Evolutionary conservation across 2,797 vertebrate genomes (phyloP).

Genomic region (Betta splendens): DNA sequence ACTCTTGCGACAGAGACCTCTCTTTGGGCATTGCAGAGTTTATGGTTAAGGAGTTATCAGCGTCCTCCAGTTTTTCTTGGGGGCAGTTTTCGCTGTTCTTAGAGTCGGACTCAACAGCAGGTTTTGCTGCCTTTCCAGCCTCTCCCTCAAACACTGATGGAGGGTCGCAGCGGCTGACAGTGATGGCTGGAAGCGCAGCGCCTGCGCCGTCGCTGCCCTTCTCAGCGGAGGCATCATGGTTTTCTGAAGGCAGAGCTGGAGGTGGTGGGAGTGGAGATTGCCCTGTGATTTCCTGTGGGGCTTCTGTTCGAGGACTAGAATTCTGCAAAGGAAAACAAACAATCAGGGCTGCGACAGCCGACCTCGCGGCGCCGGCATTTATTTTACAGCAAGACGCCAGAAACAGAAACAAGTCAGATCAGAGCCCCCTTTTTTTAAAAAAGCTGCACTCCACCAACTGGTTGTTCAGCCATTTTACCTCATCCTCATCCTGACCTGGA

Average conservation of each 20-base stretch:
- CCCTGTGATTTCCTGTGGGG: slow-evolving; percentile 39
- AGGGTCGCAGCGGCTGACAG: slow-evolving; percentile 53
- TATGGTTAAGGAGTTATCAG: slow-evolving; percentile 57
- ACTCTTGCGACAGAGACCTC: slow-evolving; percentile 67
- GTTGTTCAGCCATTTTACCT: slow-evolving; percentile 63
- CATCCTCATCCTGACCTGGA: slow-evolving; percentile 77
- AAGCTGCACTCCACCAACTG: neutral
- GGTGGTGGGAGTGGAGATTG: slow-evolving; percentile 28
- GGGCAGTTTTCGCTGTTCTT: slow-evolving; percentile 25
- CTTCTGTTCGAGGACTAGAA: slow-evolving; percentile 47
- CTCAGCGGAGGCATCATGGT: slow-evolving; percentile 17
- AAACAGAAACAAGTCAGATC: slow-evolving; percentile 4
- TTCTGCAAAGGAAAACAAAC: slow-evolving; percentile 59
- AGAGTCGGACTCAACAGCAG: slow-evolving; percentile 4
- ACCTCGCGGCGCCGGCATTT: slow-evolving; percentile 6
- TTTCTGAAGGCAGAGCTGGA: slow-evolving; percentile 25
- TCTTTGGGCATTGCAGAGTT: slow-evolving; percentile 67
- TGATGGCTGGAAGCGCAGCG: slow-evolving; percentile 50
- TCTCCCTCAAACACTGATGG: slow-evolving; percentile 23
- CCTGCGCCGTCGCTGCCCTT: slow-evolving; percentile 5
- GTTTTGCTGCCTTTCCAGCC: slow-evolving; percentile 16
- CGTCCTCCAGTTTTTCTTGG: slow-evolving; percentile 60
- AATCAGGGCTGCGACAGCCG: slow-evolving; percentile 28
- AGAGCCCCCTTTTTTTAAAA: slow-evolving; percentile 2
- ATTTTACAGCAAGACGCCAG: neutral